phyloP scores from a whole-genome alignment of 1,140 invertebrate species.

The Proales similis region DNA sequence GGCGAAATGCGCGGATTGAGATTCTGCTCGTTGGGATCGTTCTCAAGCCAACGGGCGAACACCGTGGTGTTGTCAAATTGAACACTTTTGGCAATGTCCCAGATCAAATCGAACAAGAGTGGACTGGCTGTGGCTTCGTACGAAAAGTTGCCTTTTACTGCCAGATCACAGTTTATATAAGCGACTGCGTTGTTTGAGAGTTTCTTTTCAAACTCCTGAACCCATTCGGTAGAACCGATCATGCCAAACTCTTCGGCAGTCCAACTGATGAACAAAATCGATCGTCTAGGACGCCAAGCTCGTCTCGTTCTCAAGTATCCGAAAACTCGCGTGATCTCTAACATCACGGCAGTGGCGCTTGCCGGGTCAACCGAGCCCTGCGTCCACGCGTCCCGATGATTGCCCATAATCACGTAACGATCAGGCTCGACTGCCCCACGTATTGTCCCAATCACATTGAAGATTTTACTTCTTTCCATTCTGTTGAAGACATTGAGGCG shows the following conservation, averaged over 20 bases:
- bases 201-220: conserved; percentile 45
- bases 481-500: conserved; percentile 43
- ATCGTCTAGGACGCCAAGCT: conserved; percentile 54
- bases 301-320: conserved; percentile 44
- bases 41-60: conserved; percentile 10
- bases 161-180: conserved; percentile 48
- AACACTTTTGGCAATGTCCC: conserved; percentile 4
- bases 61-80: background rate
- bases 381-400: conserved; percentile 60
- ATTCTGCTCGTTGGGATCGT: conserved; percentile 17
- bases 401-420: conserved; percentile 59
- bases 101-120: background rate
- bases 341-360: conserved; percentile 55
- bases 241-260: conserved; percentile 56
- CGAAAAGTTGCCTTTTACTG: conserved; percentile 40
- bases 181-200: conserved; percentile 42
- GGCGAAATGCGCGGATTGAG: background rate
- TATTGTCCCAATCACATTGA: conserved; percentile 56
- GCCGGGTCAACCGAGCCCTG: conserved; percentile 58
- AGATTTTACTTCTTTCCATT: conserved; percentile 43
- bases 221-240: conserved; percentile 55
- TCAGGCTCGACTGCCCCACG: conserved; percentile 55
- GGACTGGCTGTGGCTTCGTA: conserved; percentile 3
- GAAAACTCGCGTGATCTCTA: conserved; percentile 57
- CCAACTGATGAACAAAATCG: conserved; percentile 56